Conservation (phyloP, 30 jellyfish, hydroid and myxozoan genomes). For the Aurelia aurita complex sp. Pacific region DNA sequence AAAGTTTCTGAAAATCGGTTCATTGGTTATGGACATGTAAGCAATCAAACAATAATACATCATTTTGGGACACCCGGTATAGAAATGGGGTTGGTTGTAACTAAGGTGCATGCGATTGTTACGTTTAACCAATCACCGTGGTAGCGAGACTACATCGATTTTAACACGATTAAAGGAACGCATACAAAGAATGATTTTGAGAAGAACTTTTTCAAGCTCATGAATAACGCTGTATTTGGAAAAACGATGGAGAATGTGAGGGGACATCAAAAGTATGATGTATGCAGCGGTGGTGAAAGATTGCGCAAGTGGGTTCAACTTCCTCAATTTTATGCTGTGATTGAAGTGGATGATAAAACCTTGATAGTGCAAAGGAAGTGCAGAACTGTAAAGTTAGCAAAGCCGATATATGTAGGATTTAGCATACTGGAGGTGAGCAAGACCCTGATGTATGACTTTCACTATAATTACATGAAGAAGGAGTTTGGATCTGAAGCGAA, state of each 20-base stretch:
- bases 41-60: too few relatives aligned
- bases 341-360: neutral
- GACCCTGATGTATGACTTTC: slow-evolving; percentile 43
- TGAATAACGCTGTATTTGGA: slow-evolving; percentile 1
- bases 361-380: neutral
- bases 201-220: slow-evolving; percentile 2
- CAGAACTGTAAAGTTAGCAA: neutral
- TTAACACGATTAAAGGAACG: neutral
- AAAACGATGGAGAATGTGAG: neutral
- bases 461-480: neutral
- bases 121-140: slow-evolving; percentile 17
- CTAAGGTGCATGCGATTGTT: slow-evolving; percentile 10
- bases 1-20: too few relatives aligned
- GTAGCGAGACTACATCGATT: neutral
- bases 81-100: neutral
- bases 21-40: too few relatives aligned
- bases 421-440: slow-evolving; percentile 40
- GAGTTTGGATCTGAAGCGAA: too few relatives aligned
- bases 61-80: neutral
- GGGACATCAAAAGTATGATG: neutral
- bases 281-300: neutral
- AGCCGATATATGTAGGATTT: slow-evolving; percentile 31
- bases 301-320: neutral
- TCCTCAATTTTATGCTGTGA: neutral
- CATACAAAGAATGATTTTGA: slow-evolving; percentile 36